Evolutionary conservation across 2,888 invertebrate species (phyloP), one percentile per base, ranked within the genome.

Genomic region (Tachina fera): DNA sequence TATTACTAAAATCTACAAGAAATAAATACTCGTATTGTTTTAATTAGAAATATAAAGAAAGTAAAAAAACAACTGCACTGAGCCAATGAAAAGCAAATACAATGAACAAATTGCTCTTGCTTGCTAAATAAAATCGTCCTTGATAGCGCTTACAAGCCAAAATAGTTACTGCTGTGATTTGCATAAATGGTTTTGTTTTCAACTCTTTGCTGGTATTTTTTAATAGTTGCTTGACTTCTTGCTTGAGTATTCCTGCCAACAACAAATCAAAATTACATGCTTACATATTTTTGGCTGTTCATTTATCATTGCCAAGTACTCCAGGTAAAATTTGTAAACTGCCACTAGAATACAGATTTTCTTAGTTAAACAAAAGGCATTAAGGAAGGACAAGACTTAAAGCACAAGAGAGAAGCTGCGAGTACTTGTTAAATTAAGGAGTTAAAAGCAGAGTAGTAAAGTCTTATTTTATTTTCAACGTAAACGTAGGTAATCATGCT

Each of bases 301-400:
- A 63, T 53, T 75, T 75, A n/a, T 43, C 41, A 65, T 31, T 75
- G 63, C 53, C 63, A 75, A 53, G 63, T 53, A 19, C 65, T 51
- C 45, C 43, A 75, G 75, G 75, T 65, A 19, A 16, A 75, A 31
- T 22, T 14, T 19, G 14, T 51, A 51, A 51, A 19, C 51, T 11
- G 43, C 22, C 19, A 22, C 43, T 13, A 22, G n/a, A 53, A 39
- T n/a, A 43, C 11, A 63, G 63, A 74, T 74, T 74, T 74, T 74
- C 74, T 53, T 61, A 61, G 51, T 22, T 22, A 53, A 43, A 51
- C 63, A 53, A 31, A 31, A 31, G 31, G 31, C 68, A 68, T 14
- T 31, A 31, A 6, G 31, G 31, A 31, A 6, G 31, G 31, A 67
- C 67, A 9, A 9, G 10, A 67, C n/a, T 49, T 47, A 51, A 31